Evolutionary conservation across 2,797 vertebrate genomes (phyloP).

Genomic region (Macroramphosus scolopax): DNA sequence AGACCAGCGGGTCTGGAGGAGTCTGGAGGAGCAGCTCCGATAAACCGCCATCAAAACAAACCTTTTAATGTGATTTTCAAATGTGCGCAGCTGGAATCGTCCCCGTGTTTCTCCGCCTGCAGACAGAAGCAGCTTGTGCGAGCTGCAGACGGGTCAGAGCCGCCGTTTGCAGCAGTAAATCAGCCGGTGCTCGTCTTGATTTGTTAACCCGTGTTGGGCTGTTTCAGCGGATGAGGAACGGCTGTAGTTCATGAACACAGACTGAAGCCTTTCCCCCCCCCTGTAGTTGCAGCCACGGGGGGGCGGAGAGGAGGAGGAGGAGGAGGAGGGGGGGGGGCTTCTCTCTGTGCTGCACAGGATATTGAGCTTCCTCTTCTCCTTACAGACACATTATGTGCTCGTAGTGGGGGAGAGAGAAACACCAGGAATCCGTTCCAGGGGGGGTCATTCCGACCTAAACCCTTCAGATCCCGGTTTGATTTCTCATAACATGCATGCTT

Average conservation of each 20-base stretch:
- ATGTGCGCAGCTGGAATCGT: conserved; percentile 15
- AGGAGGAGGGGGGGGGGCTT: background rate
- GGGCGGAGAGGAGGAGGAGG: conserved; percentile 5
- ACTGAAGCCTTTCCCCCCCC: conserved; percentile 59
- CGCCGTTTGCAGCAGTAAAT: conserved; percentile 67
- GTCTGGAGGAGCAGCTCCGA: no score
- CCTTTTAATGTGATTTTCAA: conserved; percentile 33
- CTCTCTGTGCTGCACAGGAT: conserved; percentile 54
- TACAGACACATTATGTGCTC: conserved; percentile 56
- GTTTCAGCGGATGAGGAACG: conserved; percentile 71
- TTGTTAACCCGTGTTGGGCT: conserved; percentile 78
- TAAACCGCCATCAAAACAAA: no score
- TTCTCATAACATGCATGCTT: no score
- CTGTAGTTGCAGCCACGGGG: conserved; percentile 28
- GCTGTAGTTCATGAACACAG: conserved; percentile 58
- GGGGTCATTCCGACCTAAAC: no score
- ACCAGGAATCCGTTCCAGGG: no score
- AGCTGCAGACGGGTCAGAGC: no score
- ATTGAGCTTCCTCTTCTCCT: conserved; percentile 67
- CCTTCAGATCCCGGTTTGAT: no score
- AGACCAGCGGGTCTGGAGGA: no score
- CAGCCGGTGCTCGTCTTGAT: conserved; percentile 62
- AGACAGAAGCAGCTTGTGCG: no score
- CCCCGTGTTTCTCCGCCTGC: conserved; percentile 32
- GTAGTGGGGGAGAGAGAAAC: no score